These are phyloP conservation scores for Eledona agricola DNA, from an alignment of 2,888 invertebrate species.

Conservation along the genomic window DNA sequence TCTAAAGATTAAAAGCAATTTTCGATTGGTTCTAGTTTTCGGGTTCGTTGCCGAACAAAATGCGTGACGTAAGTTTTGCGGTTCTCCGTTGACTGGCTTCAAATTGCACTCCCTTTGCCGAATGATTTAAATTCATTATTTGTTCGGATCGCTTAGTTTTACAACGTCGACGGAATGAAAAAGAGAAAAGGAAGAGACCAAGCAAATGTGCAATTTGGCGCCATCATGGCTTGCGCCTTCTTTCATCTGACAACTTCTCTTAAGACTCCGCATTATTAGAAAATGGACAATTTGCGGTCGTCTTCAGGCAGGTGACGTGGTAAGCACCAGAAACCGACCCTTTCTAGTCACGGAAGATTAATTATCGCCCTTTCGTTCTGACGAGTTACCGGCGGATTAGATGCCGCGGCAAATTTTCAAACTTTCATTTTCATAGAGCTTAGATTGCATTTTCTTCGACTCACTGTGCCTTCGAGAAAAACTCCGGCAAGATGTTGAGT, in stretches of 20 bases:
- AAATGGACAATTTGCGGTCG: conserved; percentile 40
- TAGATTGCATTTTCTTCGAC: no score
- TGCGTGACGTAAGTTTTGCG: conserved; percentile 37
- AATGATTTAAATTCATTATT: conserved; percentile 39
- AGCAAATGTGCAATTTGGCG: conserved; percentile 19
- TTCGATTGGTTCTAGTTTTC: conserved; percentile 35
- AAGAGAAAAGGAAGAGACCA: background rate
- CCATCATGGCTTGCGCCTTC: background rate
- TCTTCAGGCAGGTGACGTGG: conserved; percentile 42
- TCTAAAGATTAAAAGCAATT: conserved; percentile 33
- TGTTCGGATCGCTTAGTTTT: conserved; percentile 25
- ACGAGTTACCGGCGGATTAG: conserved; percentile 15
- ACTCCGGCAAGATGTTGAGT: no score
- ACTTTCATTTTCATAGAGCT: conserved; percentile 5
- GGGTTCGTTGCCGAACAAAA: conserved; percentile 21
- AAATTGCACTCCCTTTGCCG: conserved; percentile 33
- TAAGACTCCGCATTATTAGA: conserved; percentile 36
- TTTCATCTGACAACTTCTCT: conserved; percentile 15
- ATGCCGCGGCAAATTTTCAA: conserved; percentile 12
- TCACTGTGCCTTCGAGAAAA: conserved; percentile 3
- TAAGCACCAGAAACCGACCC: conserved; percentile 40
- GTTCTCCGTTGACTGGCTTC: conserved; percentile 34
- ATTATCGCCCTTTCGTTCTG: conserved; percentile 31
- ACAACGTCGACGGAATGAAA: conserved; percentile 5
- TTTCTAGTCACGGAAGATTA: conserved; percentile 41